Base-by-base conservation (phyloP, 2,888 invertebrate species). In the Teinopalpus imperialis region DNA sequence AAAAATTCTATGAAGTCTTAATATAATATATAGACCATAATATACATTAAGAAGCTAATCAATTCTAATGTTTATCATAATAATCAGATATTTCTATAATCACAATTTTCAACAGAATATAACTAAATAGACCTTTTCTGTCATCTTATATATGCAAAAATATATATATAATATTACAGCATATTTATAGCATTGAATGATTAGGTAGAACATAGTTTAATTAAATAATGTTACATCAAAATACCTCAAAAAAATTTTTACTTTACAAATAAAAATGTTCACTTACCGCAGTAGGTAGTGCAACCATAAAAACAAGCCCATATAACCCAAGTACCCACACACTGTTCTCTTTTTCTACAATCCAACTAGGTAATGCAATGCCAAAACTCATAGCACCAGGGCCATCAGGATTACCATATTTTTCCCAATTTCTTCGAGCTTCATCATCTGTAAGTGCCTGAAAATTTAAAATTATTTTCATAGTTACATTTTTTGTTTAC, bases 341-440 rank as follows among this genome's bases (percentile, higher is more conserved):
- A 57, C 98, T 98, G 77, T 99, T 99, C 81, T 99, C 98, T 77
- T 99, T 98, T 72, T 99, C 98, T 5, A 99, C 98, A 76, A 99
- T 98, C 99, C 99, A 99, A 42, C 99, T 98, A 3, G 99, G 99
- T 41, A 99, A 80, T 3, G 99, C 99, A 74, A 99, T 99, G 47
- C 99, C 99, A 91, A 99, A 99, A 63, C 97, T 97, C 93, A 98
- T 99, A 13, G 98, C 99, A 53, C 98, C 98, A 0, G 99, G 99
- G 1, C 99, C 99, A 90, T 99, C 99, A 1, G 99, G 99, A 90
- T 99, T 99, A 12, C 99, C 99, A 91, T 98, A 98, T 75, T 97
- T 97, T 74, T 99, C 98, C 97, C 98, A 99, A 86, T 99, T 99
- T 74, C 95, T 94, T 53, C 97, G 92, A 1, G 99, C 95, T 76